Conservation (phyloP, 2,888 invertebrate genomes). For the Timema podura region DNA sequence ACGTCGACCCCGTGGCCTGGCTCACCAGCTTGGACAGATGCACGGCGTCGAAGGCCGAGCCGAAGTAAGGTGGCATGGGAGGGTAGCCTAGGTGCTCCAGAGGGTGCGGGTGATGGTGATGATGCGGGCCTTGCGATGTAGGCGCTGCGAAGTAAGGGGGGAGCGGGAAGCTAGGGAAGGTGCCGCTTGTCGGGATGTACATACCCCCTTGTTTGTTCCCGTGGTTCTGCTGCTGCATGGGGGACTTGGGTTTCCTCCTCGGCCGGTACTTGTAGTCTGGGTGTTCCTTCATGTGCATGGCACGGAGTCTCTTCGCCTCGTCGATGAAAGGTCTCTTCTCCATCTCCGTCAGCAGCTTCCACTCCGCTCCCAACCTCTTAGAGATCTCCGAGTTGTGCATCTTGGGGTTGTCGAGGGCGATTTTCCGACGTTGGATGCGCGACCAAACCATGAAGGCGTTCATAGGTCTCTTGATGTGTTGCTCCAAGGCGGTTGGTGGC, state of each 20-base stretch:
- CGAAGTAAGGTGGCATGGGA: constrained; percentile 70
- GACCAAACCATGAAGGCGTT: constrained; percentile 99
- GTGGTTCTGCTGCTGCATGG: constrained; percentile 51
- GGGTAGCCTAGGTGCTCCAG: constrained; percentile 42
- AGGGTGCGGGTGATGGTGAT: constrained; percentile 46
- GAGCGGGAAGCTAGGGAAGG: constrained; percentile 60
- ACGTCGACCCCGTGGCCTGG: constrained; percentile 38
- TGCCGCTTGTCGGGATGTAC: constrained; percentile 23
- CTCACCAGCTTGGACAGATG: constrained; percentile 58
- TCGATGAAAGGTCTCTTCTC: constrained; percentile 94
- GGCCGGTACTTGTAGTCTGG: constrained; percentile 90
- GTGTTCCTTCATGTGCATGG: constrained; percentile 86
- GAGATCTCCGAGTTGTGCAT: constrained; percentile 90
- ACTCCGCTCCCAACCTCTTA: constrained; percentile 86
- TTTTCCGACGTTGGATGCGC: constrained; percentile 82
- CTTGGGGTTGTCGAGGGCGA: constrained; percentile 91
- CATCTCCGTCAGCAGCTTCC: constrained; percentile 82
- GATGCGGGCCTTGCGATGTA: constrained; percentile 39
- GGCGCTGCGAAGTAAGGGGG: constrained; percentile 62
- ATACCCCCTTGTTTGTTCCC: constrained; percentile 38
- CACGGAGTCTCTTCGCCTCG: constrained; percentile 85
- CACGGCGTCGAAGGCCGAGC: constrained; percentile 65
- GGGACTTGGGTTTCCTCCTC: constrained; percentile 76
- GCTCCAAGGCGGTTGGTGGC: constrained; percentile 51
- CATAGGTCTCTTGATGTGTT: constrained; percentile 94